Conservation (phyloP, 2,797 vertebrate genomes). For the Centropyge bicolor region DNA sequence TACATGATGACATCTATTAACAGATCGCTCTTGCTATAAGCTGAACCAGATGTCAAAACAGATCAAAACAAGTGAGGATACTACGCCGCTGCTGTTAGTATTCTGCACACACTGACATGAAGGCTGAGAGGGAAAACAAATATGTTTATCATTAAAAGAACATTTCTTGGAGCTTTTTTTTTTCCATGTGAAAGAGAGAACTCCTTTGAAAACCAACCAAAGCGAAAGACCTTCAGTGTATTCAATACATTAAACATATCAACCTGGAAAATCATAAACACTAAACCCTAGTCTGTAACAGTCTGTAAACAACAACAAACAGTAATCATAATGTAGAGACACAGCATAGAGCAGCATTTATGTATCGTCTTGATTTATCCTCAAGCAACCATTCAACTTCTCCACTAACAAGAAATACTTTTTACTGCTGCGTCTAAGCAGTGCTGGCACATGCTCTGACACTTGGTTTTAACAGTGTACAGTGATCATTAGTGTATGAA, state of each 20-base stretch:
- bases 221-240: background rate
- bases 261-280: background rate
- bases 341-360: background rate
- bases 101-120: background rate
- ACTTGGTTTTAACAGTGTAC: slow-evolving; percentile 58
- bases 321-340: background rate
- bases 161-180: background rate
- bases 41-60: slow-evolving; percentile 24
- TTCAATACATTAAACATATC: background rate
- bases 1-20: slow-evolving; percentile 27
- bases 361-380: slow-evolving; percentile 7
- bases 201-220: background rate
- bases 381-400: slow-evolving; percentile 6
- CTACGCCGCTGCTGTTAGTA: slow-evolving; percentile 1
- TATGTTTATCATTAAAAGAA: background rate
- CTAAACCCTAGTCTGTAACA: background rate
- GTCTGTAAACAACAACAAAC: background rate
- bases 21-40: background rate
- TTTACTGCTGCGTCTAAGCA: slow-evolving; percentile 24
- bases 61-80: slow-evolving; percentile 18
- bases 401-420: background rate
- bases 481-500: slow-evolving; percentile 75
- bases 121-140: background rate
- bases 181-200: background rate
- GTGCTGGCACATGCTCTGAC: slow-evolving; percentile 51